Evolutionary conservation across 2,888 invertebrate genomes (phyloP), one percentile per base, ranked within the genome.

Genomic region (Erpobdella octoculata): DNA sequence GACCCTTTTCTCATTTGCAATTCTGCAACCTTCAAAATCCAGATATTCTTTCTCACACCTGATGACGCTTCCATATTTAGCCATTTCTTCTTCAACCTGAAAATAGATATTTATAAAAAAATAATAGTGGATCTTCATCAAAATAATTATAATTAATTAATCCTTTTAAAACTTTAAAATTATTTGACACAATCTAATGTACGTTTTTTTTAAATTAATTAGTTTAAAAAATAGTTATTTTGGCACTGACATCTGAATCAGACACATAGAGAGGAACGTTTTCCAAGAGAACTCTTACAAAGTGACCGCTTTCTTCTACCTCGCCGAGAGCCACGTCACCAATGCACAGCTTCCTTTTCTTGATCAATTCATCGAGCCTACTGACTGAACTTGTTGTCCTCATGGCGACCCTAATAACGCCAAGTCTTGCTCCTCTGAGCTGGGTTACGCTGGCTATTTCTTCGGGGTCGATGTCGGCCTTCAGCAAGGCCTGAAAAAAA

Each of bases 51-150:
- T 69, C 3, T 69, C 69, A n/a, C 69, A 58, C 21, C 36, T 69
- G n/a, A 53, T 48, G 46, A 69, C 69, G 1, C 28, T 69, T 2
- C 69, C 69, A 35, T 35, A 69, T 25, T 48, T 46, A n/a, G 46
- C n/a, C 69, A 69, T 69, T 35, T 69, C 69, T 35, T 69, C 69
- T 58, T 69, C 69, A 15, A 69, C 69, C 69, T 69, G 15, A 28
- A 2, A 38, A 37, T 21, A 15, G 6, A 38, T 31, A 35, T 8
- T 6, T 6, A 65, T 36, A 37, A 33, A 21, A 21, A 25, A 37
- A 37, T 33, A 9, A n/a, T n/a, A n/a, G n/a, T n/a, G n/a, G n/a
- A n/a, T n/a, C n/a, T n/a, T n/a, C n/a, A n/a, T n/a, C n/a, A n/a
- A n/a, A n/a, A n/a, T n/a, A n/a, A n/a, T n/a, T n/a, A n/a, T n/a